phyloP scores from a whole-genome alignment of 2,888 invertebrate species.

The Dicyrtoma fusca region DNA sequence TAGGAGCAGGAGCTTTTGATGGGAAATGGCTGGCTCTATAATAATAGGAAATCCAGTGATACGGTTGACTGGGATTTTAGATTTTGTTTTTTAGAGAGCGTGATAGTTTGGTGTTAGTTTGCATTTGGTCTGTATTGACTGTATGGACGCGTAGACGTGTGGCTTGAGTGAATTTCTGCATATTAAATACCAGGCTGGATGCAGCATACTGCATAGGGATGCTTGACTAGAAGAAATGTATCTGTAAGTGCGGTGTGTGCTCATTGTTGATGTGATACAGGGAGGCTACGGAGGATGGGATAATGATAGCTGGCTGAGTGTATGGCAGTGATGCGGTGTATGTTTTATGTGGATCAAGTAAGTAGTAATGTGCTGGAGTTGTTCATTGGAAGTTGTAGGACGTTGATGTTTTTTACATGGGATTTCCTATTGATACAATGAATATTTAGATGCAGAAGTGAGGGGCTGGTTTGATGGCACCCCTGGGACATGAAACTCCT shows the following conservation, averaged over 20 bases:
- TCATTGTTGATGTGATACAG: background rate
- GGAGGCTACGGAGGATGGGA: background rate
- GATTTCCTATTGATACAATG: slow-evolving; percentile 53
- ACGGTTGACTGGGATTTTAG: slow-evolving; percentile 7
- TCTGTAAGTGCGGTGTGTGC: no score
- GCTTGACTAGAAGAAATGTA: background rate
- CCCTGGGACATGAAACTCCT: slow-evolving; percentile 52
- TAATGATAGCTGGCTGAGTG: background rate
- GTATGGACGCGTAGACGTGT: background rate
- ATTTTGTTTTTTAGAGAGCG: slow-evolving; percentile 8
- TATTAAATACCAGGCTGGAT: no score
- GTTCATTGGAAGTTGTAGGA: slow-evolving; percentile 31
- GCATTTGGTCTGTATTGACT: background rate
- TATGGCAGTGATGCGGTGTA: no score
- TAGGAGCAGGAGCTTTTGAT: no score
- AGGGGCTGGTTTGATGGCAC: slow-evolving; percentile 55
- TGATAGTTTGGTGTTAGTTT: background rate
- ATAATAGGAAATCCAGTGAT: no score
- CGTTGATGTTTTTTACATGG: slow-evolving; percentile 46
- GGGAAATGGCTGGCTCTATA: no score
- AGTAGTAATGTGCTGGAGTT: slow-evolving; percentile 2
- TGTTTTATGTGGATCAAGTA: no score
- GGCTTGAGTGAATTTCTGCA: no score
- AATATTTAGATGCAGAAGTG: slow-evolving; percentile 54
- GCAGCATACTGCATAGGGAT: no score